Percentiles rank a stretch among this genome's conserved stretches.
These are phyloP conservation scores for Trachurus trachurus DNA, from an alignment of 2,797 vertebrate species.

Conservation along the genomic window DNA sequence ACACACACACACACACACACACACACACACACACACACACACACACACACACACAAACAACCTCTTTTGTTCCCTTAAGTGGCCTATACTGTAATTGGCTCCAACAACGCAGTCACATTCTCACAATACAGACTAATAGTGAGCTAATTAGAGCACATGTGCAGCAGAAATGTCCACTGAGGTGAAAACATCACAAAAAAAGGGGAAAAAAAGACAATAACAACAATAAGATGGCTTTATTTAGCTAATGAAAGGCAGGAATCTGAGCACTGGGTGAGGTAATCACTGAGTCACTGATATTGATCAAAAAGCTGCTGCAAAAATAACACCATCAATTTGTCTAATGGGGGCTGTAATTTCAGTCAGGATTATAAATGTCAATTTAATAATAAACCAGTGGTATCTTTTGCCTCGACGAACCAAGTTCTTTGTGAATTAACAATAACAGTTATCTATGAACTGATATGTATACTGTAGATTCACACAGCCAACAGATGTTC, in stretches of 20 bases:
- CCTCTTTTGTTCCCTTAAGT: not conserved
- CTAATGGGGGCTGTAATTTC: slow-evolving; percentile 31
- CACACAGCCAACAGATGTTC: slow-evolving; percentile 11
- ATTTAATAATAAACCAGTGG: slow-evolving; percentile 35
- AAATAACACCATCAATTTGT: slow-evolving; percentile 36
- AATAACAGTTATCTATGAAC: slow-evolving; percentile 6
- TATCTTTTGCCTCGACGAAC: not conserved
- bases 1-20: not conserved
- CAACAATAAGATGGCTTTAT: slow-evolving; percentile 2
- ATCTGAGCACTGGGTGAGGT: slow-evolving; percentile 10
- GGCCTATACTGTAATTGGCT: slow-evolving; percentile 29
- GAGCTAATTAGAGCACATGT: slow-evolving; percentile 11
- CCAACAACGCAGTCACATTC: slow-evolving; percentile 14
- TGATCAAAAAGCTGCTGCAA: slow-evolving; percentile 39
- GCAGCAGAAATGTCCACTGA: not conserved
- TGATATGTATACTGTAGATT: slow-evolving; percentile 1
- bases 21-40: not conserved
- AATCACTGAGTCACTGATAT: slow-evolving; percentile 45
- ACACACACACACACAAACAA: not conserved
- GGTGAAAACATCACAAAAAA: not conserved
- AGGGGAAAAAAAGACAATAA: no score
- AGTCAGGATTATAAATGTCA: slow-evolving; percentile 23
- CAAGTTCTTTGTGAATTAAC: slow-evolving; percentile 13
- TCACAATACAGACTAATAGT: not conserved
- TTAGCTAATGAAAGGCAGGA: not conserved